Base-by-base conservation (phyloP, 2,113 vertebrate genomes). In the Otocyon megalotis region DNA sequence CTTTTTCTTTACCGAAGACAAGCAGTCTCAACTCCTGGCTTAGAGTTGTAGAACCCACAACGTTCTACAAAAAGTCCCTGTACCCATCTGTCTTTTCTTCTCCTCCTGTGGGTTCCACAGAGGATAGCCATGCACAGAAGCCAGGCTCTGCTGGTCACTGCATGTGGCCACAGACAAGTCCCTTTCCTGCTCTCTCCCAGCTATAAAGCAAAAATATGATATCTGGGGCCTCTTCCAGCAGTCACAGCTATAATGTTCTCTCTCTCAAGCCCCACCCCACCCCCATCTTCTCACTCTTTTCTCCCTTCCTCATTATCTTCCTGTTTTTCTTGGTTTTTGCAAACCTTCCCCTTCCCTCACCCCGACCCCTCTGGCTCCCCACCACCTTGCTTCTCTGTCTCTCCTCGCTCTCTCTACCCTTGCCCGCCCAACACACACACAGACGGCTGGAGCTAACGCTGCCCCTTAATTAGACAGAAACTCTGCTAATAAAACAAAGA, bases 11-110 rank as follows among this genome's bases (percentile, higher is more conserved):
- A 22, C 35, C 9, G 1, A 24, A 14, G 54, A 22, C 11, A 43
- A 37, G 62, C 81, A 37, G 1, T 7, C 7, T 56, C 19, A 35
- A 79, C 43, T 77, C 50, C 14, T 22, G 43, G 30, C 53, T 22
- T 77, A 60, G 56, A 32, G 20, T 0, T 3, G n/a, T n/a, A 26
- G 85, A 50, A 56, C 80, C 60, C 26, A 16, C 58, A 2, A 17
- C 20, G 19, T 71, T 65, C 77, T 43, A 2, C 20, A 26, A 28
- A 28, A n/a, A 65, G 12, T 7, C 24, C 76, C 37, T 17, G 5
- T 0, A 0, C 19, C 0, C 9, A 5, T 81, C 26, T 56, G n/a
- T 53, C 28, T 37, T 63, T 8, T 15, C 63, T 48, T 24, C 19
- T 50, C 37, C 79, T n/a, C 9, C 93, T n/a, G 24, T 54, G 22